Percentiles rank a stretch among this genome's conserved stretches.
phyloP scores from a whole-genome alignment of 2,888 invertebrate genomes.

The Thumatha senex region DNA sequence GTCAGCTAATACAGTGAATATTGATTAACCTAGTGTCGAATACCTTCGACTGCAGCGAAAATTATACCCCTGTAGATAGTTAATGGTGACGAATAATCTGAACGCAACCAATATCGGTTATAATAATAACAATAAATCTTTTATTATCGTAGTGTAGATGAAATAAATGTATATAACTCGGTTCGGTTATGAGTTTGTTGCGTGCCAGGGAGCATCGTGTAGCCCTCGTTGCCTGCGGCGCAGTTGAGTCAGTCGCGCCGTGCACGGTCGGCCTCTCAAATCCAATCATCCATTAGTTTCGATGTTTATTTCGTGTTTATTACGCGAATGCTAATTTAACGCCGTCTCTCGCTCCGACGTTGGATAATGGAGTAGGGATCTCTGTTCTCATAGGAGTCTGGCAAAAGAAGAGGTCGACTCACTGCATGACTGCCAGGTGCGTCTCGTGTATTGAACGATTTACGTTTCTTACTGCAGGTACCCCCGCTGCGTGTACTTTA shows the following conservation, averaged over 20 bases:
- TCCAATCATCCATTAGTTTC: conserved; percentile 75
- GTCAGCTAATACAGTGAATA: no score
- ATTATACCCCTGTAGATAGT: no score
- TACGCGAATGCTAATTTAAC: conserved; percentile 66
- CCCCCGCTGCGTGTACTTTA: conserved; percentile 35
- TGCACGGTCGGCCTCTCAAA: conserved; percentile 10
- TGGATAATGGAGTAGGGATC: conserved; percentile 46
- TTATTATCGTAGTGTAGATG: conserved; percentile 60
- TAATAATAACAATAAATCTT: conserved; percentile 73
- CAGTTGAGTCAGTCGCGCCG: conserved; percentile 18
- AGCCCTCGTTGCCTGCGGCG: conserved; percentile 1
- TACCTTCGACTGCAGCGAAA: no score
- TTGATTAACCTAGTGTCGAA: no score
- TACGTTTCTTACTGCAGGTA: conserved; percentile 38
- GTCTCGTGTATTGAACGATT: conserved; percentile 40
- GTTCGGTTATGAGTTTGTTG: conserved; percentile 34
- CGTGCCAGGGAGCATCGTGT: not conserved
- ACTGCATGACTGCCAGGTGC: conserved; percentile 6
- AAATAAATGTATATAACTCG: conserved; percentile 67
- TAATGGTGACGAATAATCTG: conserved; percentile 19
- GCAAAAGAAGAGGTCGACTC: not conserved
- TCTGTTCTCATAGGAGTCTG: conserved; percentile 35
- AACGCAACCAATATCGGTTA: conserved; percentile 55
- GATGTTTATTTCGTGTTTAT: conserved; percentile 75
- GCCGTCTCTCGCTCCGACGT: conserved; percentile 49